Conservation (phyloP, 2,888 invertebrate species). For the Cancer borealis region DNA sequence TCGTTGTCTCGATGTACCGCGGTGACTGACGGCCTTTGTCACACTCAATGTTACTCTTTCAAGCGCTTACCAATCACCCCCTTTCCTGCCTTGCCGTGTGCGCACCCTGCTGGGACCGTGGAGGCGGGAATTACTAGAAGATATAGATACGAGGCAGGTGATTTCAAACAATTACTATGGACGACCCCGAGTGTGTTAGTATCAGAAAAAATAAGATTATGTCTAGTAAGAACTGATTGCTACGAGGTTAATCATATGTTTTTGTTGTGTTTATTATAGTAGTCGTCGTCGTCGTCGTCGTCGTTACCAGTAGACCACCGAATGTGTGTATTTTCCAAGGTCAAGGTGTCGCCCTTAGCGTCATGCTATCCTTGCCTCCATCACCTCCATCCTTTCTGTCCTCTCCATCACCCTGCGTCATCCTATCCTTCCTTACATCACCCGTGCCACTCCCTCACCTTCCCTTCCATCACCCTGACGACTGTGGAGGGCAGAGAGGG, state of each 20-base stretch:
- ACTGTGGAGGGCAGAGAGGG: not conserved
- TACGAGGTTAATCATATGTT: too few species aligned
- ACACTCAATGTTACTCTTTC: not conserved
- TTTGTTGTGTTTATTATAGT: not conserved
- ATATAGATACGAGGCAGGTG: too few species aligned
- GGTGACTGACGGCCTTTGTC: constrained; percentile 13
- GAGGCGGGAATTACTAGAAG: constrained; percentile 1
- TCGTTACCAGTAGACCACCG: not conserved
- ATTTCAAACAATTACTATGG: too few species aligned
- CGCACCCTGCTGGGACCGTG: not conserved
- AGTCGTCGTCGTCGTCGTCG: not conserved
- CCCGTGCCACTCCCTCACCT: not conserved
- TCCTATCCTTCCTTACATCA: not conserved
- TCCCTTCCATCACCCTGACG: not conserved
- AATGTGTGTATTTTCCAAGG: not conserved
- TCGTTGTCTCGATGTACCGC: not conserved
- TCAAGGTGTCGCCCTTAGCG: not conserved
- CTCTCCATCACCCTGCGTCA: not conserved
- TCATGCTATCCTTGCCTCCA: not conserved
- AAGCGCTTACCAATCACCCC: not conserved
- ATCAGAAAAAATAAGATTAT: too few species aligned
- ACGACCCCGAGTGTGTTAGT: too few species aligned
- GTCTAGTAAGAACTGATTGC: too few species aligned
- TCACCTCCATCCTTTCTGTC: not conserved
- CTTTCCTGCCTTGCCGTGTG: not conserved